Percentiles rank a stretch among this genome's conserved stretches.
Conservation (phyloP, 1,140 invertebrate genomes). For the Antheraea mylitta region DNA sequence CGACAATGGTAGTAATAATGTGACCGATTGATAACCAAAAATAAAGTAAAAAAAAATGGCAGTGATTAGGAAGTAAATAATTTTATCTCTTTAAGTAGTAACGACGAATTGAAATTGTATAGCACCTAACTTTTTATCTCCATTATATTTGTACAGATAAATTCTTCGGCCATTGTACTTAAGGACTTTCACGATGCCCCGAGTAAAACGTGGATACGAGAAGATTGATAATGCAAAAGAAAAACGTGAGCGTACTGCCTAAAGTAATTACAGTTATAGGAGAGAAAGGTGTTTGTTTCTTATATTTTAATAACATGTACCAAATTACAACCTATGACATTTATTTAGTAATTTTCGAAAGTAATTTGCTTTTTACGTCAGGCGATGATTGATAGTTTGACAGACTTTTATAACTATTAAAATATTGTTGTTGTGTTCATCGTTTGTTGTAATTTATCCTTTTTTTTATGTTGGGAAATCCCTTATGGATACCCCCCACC, state of each 20-base stretch:
- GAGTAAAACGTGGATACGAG: constrained; percentile 36
- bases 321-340: constrained; percentile 61
- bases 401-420: background rate
- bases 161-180: constrained; percentile 23
- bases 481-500: no score
- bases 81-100: no score
- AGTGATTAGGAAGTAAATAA: no score
- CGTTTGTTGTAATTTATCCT: no score
- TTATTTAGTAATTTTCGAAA: constrained; percentile 58
- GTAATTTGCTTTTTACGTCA: constrained; percentile 51
- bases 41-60: no score
- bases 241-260: constrained; percentile 45
- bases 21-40: no score
- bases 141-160: constrained; percentile 33
- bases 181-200: constrained; percentile 46
- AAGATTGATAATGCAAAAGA: constrained; percentile 48
- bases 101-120: no score
- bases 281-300: constrained; percentile 49
- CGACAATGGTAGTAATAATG: no score
- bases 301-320: constrained; percentile 50
- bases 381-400: constrained; percentile 28
- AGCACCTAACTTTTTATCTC: constrained; percentile 20
- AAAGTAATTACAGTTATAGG: constrained; percentile 50
- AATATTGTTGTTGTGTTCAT: no score
- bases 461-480: no score